phyloP scores from a whole-genome alignment of 2,113 vertebrate species.

The Symphodus melops region DNA sequence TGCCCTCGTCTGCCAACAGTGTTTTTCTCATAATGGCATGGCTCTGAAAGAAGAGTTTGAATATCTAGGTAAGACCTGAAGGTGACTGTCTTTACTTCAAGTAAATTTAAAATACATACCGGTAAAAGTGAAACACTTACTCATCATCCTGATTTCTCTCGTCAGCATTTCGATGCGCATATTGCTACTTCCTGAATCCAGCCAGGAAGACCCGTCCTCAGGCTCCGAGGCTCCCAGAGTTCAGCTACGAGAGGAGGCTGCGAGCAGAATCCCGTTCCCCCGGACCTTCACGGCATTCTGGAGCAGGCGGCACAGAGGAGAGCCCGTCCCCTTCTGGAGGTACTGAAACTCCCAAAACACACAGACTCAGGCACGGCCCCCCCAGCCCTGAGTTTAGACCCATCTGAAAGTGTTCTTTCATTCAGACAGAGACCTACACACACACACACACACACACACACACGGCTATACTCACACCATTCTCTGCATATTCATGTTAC shows the following conservation, averaged over 20 bases:
- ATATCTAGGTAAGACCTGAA: constrained; percentile 90
- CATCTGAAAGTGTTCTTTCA: neutral
- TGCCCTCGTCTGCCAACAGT: constrained; percentile 97
- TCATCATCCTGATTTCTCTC: neutral
- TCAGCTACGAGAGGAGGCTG: constrained; percentile 89
- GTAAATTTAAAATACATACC: too few relatives aligned
- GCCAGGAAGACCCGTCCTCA: constrained; percentile 95
- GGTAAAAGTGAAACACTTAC: too few relatives aligned
- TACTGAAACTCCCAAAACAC: constrained; percentile 36
- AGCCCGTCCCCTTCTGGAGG: constrained; percentile 78
- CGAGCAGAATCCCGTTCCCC: constrained; percentile 72
- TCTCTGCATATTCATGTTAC: neutral
- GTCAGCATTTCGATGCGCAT: constrained; percentile 94
- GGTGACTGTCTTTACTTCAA: neutral
- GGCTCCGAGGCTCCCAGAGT: constrained; percentile 93
- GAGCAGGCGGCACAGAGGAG: constrained; percentile 71
- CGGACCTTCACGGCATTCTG: constrained; percentile 56
- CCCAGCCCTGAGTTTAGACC: neutral
- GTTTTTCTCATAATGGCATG: constrained; percentile 99
- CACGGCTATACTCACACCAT: neutral
- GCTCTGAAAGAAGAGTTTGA: constrained; percentile 98
- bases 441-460: neutral
- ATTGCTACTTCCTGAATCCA: constrained; percentile 97
- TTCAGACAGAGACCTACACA: neutral
- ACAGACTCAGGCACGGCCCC: neutral